Percentiles rank a stretch among this genome's conserved stretches.
Conservation (phyloP, 2,797 vertebrate species). For the Decapterus maruadsi region DNA sequence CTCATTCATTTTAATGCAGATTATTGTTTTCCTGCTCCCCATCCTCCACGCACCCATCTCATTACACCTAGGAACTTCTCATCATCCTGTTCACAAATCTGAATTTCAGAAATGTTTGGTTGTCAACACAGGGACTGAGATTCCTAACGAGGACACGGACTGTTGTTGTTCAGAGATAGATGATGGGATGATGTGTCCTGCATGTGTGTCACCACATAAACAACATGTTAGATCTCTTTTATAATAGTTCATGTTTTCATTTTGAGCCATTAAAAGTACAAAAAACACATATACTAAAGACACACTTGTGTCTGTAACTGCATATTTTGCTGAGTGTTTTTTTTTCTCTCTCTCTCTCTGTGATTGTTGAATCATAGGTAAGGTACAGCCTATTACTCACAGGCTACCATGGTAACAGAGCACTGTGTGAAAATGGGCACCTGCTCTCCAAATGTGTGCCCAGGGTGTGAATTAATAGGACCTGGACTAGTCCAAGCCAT, state of each 20-base stretch:
- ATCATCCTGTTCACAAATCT: conserved; percentile 6
- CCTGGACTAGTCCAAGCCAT: conserved; percentile 47
- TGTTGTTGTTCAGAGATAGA: conserved; percentile 5
- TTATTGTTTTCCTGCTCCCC: conserved; percentile 15
- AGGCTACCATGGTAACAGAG: conserved; percentile 75
- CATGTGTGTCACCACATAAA: neutral
- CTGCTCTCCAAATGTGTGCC: conserved; percentile 61
- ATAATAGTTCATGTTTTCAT: neutral
- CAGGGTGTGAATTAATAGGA: conserved; percentile 63
- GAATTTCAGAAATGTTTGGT: conserved; percentile 6
- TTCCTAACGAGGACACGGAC: neutral
- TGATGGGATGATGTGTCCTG: neutral
- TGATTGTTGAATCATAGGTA: conserved; percentile 68
- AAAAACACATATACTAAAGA: neutral
- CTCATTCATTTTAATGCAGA: conserved; percentile 8
- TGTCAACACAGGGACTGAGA: neutral
- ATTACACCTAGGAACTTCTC: conserved; percentile 2
- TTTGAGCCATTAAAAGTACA: neutral
- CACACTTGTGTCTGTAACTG: conserved; percentile 4
- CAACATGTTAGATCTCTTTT: neutral
- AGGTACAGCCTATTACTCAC: conserved; percentile 65
- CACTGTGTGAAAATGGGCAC: conserved; percentile 68
- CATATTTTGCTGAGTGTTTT: conserved; percentile 49
- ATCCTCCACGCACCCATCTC: conserved; percentile 8
- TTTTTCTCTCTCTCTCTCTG: conserved; percentile 13